These are phyloP conservation scores for Aelia acuminata DNA, from an alignment of 2,888 invertebrate genomes.

Conservation along the genomic window DNA sequence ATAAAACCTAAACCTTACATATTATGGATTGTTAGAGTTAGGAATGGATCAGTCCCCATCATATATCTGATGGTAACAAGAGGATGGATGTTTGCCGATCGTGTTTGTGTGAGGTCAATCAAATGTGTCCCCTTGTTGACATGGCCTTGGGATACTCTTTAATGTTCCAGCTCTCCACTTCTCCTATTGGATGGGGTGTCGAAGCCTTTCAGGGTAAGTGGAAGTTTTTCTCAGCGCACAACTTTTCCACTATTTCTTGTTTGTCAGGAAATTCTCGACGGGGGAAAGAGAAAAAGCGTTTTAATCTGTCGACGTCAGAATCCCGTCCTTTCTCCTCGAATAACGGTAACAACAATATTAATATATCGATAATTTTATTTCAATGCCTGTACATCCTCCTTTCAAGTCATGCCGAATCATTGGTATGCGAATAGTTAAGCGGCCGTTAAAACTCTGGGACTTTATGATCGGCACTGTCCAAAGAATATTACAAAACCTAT, in stretches of 20 bases:
- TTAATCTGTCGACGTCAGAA: neutral
- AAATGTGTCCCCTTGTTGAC: constrained; percentile 7
- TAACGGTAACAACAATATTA: neutral
- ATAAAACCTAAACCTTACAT: no score
- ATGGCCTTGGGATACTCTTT: neutral
- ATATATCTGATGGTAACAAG: neutral
- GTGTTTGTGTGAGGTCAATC: constrained; percentile 11
- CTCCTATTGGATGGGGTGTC: neutral
- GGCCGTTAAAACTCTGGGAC: no score
- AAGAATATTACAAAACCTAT: no score
- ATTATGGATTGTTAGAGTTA: neutral
- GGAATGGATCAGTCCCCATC: no score
- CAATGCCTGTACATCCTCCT: no score
- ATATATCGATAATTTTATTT: no score
- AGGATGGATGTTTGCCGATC: neutral
- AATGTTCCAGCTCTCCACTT: constrained; percentile 7
- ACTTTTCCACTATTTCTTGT: neutral
- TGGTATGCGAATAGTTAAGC: no score
- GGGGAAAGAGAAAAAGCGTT: neutral
- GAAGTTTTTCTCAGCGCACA: neutral
- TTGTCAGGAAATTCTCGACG: neutral
- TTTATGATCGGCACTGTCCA: no score
- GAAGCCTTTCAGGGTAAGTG: neutral
- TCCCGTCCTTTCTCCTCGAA: neutral
- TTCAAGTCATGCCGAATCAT: no score